Base-by-base conservation (phyloP, 2,113 vertebrate genomes). In the Tychaedon coryphoeus region DNA sequence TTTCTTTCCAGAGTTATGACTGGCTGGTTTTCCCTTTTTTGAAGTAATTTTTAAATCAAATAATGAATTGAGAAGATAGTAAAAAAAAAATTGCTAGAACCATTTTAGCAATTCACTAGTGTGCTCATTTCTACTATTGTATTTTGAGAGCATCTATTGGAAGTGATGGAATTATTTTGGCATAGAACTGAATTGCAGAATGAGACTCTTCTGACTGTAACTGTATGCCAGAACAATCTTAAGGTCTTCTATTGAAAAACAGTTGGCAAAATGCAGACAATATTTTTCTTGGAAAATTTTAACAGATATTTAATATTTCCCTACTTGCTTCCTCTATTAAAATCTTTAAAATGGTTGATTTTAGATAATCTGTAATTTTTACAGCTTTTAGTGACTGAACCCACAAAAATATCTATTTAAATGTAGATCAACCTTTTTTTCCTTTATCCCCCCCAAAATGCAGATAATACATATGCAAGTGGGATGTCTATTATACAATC, bases 371-470 rank as follows among this genome's bases (percentile, higher is more conserved):
- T 78, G 11, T 60, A 45, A 83, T 13, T 29, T 62, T 86, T 54
- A 33, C 4, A 36, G 8, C 47, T 67, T 90, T 75, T 18, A 8
- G n/a, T 69, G 33, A 45, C 8, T 29, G 18, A 92, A 51, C 2
- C 1, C 40, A 60, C 6, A 72, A 76, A 81, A 62, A 71, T 8
- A 61, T 7, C 6, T 64, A 10, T 69, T 65, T 80, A 54, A 75
- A 64, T 60, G 10, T 23, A 76, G 31, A 36, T 58, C 5, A 51
- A 60, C 1, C 2, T 3, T 74, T 76, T 76, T 51, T 31, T 14
- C 3, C 3, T 16, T 24, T 62, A 56, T 4, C 7, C 7, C 2
- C 5, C 18, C 3, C 9, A 6, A 43, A 48, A 51, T 57, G 26
- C 10, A 67, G 19, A 28, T 71, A 76, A 66, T 40, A 38, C 13